Evolutionary conservation across 2,888 invertebrate genomes (phyloP), one percentile per base, ranked within the genome.

Genomic region (Epinotia demarniana): DNA sequence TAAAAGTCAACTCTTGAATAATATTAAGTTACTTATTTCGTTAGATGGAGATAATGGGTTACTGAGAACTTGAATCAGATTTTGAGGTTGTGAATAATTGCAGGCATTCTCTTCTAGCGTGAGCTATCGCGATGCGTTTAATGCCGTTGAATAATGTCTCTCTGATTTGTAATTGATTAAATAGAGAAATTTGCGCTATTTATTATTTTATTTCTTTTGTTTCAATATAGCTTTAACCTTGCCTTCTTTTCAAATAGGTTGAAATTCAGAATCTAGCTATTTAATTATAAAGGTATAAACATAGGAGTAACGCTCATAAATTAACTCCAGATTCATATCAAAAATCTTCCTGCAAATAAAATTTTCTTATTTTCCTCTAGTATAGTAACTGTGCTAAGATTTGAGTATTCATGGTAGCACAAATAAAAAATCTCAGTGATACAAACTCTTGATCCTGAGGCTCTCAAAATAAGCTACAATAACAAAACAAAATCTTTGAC

Each of bases 1-100:
- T n/a, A 58, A 75, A 75, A 72, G 73, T 77, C 76, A 79, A 76
- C 73, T 78, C 75, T 77, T 78, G 80, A 80, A 80, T 80, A 79
- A 79, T 78, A 79, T 79, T 77, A 78, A 77, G 78, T 78, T 78
- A 78, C 78, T 78, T 79, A 78, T 80, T 79, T 78, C 73, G 79
- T 78, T 81, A 86, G 89, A 89, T 89, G 82, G 79, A 77, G 80
- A 78, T 74, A 67, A 55, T n/a, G 53, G 78, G 80, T 76, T 79
- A 80, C 83, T 82, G 84, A 83, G 84, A 85, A 84, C 84, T 83
- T 79, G 81, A 83, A 86, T 86, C 85, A 81, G 85, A 86, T 85
- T 84, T 75, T 78, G 80, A 79, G 81, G 81, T 79, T 80, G 81
- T 84, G 83, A 85, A 82, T 82, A 85, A 85, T 86, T 82, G 82